Conservation (phyloP, 1,140 invertebrate species). For the Aphelenchoides besseyi region DNA sequence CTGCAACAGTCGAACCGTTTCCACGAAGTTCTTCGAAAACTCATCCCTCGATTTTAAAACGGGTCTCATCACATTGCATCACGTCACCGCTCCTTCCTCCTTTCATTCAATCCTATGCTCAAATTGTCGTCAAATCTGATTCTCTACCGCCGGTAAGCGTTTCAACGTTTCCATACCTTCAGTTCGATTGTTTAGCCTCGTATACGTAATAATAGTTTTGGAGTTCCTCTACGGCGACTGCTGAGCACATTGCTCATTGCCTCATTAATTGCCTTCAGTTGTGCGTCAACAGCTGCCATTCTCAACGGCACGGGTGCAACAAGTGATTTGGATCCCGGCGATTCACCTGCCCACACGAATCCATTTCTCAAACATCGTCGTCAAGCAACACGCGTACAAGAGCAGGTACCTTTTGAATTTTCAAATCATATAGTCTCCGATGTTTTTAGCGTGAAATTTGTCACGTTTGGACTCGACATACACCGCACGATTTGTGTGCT, state of each 20-base stretch:
- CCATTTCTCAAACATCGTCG: background rate
- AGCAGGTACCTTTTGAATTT: background rate
- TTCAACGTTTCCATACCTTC: background rate
- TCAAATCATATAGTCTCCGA: conserved; percentile 7
- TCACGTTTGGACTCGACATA: conserved; percentile 44
- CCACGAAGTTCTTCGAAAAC: background rate
- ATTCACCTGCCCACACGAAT: background rate
- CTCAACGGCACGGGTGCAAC: conserved; percentile 6
- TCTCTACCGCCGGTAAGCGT: background rate
- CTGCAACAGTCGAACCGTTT: background rate
- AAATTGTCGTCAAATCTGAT: background rate
- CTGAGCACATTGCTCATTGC: background rate
- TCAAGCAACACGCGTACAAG: background rate
- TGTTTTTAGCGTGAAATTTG: conserved; percentile 37
- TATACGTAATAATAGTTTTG: background rate
- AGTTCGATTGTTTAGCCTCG: background rate
- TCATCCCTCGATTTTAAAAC: background rate
- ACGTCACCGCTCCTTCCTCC: conserved; percentile 1
- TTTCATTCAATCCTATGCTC: background rate
- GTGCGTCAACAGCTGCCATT: conserved; percentile 10
- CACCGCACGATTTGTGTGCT: conserved; percentile 40
- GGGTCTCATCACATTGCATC: background rate
- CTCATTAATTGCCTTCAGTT: conserved; percentile 15
- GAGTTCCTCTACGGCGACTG: background rate
- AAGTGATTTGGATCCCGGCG: conserved; percentile 14